These are phyloP conservation scores for Numenius arquata DNA, from an alignment of 2,113 vertebrate genomes.

Conservation along the genomic window DNA sequence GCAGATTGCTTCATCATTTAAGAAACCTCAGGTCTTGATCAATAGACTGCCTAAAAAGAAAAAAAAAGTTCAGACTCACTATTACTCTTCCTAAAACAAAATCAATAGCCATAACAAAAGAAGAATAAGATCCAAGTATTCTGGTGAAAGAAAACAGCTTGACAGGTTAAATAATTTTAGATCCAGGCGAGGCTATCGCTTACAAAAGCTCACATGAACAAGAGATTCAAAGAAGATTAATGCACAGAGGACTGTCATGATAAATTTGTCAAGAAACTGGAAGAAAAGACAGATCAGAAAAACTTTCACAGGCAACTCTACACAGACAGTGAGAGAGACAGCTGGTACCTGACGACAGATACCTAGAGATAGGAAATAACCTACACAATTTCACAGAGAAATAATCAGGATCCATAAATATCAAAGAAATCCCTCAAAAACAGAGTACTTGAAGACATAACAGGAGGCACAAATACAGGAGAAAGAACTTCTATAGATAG, in stretches of 20 bases:
- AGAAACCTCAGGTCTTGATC: constrained; percentile 3
- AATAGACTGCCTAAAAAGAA: background rate
- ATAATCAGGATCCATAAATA: background rate
- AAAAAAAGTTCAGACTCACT: background rate
- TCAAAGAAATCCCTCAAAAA: background rate
- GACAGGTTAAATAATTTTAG: constrained; percentile 52
- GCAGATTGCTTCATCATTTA: background rate
- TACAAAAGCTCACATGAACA: constrained; percentile 14
- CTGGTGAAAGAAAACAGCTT: constrained; percentile 39
- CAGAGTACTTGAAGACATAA: too few species aligned
- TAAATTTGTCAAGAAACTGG: constrained; percentile 2
- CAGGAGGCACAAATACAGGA: background rate
- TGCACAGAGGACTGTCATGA: background rate
- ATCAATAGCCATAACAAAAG: constrained; percentile 45
- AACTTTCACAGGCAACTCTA: constrained; percentile 27
- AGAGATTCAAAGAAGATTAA: constrained; percentile 37
- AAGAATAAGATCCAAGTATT: background rate
- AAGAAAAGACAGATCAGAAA: constrained; percentile 1
- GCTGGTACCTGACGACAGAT: background rate
- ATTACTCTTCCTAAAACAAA: constrained; percentile 48
- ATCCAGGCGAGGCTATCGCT: background rate
- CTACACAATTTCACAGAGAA: background rate
- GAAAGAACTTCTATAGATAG: background rate
- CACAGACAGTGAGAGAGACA: constrained; percentile 9
- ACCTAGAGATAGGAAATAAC: background rate